phyloP scores from a whole-genome alignment of 92 coral and sea anemone species.

The Actinostola sp. region DNA sequence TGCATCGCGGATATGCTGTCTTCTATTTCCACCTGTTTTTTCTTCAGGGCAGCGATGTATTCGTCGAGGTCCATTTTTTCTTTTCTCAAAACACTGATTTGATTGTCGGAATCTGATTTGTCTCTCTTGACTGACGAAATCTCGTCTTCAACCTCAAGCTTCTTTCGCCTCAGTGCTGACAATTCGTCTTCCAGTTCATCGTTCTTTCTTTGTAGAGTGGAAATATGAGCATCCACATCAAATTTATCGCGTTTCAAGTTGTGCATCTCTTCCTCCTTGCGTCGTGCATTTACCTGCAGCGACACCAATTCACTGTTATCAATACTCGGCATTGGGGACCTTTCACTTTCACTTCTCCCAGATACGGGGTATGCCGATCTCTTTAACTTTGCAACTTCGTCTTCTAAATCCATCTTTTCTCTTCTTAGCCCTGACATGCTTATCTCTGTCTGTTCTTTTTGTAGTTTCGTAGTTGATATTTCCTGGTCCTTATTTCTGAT shows the following conservation, averaged over 20 bases:
- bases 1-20: conserved; percentile 69
- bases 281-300: conserved; percentile 55
- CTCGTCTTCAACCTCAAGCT: conserved; percentile 90
- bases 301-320: conserved; percentile 60
- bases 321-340: conserved; percentile 12
- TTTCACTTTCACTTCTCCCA: conserved; percentile 17
- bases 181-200: conserved; percentile 85
- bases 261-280: conserved; percentile 77
- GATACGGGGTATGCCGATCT: conserved; percentile 26
- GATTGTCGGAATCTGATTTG: conserved; percentile 86
- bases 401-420: conserved; percentile 81
- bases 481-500: conserved; percentile 77
- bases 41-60: conserved; percentile 53
- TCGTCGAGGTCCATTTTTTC: conserved; percentile 74
- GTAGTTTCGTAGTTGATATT: conserved; percentile 57
- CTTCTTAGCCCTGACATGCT: conserved; percentile 72
- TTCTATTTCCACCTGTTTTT: conserved; percentile 70
- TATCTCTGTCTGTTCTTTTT: conserved; percentile 70
- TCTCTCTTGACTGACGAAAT: conserved; percentile 85
- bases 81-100: conserved; percentile 62
- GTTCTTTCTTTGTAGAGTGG: conserved; percentile 78
- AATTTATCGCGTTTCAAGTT: conserved; percentile 67
- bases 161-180: conserved; percentile 74
- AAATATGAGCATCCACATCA: conserved; percentile 62
- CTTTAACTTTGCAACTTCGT: conserved; percentile 71